Evolutionary conservation across 2,113 vertebrate genomes (phyloP).

Genomic region (Cichladusa arquata): DNA sequence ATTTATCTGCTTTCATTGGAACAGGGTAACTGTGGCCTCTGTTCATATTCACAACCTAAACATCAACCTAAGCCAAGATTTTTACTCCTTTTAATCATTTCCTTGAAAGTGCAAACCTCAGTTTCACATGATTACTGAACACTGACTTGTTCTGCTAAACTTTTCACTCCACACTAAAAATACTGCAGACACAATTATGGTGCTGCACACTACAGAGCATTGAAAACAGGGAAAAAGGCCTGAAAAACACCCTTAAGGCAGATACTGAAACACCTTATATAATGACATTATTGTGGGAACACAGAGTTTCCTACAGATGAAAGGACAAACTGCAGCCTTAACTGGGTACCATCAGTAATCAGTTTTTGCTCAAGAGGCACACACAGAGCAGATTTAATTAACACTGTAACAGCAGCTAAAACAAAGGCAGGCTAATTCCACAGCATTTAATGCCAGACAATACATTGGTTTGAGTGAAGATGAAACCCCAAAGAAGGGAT

Average conservation of each 20-base stretch:
- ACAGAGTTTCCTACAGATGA: not conserved
- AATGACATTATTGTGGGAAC: not conserved
- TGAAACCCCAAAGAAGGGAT: not conserved
- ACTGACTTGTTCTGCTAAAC: not conserved
- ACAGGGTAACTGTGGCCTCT: not conserved
- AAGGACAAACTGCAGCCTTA: not conserved
- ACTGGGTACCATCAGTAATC: not conserved
- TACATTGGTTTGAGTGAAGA: not conserved
- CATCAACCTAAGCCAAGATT: not conserved
- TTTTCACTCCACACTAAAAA: not conserved
- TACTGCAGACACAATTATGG: not conserved
- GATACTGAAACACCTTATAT: not conserved
- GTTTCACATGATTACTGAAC: not conserved
- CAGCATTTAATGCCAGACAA: not conserved
- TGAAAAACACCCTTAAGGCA: not conserved
- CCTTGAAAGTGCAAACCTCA: not conserved
- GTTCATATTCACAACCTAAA: not conserved
- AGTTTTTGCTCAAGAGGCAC: not conserved
- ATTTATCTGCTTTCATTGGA: not conserved
- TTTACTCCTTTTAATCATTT: not conserved
- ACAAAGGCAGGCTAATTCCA: not conserved
- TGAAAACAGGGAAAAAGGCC: not conserved
- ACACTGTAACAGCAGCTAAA: not conserved
- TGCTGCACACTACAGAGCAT: fast-evolving
- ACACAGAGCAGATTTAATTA: not conserved